These are phyloP conservation scores for Leptinotarsa texana DNA, from an alignment of 1,140 invertebrate genomes.

Conservation along the genomic window DNA sequence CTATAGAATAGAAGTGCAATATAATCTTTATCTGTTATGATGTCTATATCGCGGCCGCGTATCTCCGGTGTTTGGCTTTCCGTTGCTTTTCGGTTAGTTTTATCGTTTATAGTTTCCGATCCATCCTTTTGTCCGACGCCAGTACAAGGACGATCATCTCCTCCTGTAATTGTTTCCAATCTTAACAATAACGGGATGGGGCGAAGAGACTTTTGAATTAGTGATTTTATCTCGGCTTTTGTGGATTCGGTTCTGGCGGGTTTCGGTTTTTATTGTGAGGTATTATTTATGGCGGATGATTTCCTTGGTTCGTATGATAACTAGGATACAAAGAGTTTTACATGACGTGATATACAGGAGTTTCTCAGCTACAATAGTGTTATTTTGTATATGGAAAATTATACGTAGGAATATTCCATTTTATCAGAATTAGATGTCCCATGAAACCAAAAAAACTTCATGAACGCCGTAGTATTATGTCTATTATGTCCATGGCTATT, in stretches of 20 bases:
- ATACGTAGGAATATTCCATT: too few species aligned
- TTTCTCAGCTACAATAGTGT: too few species aligned
- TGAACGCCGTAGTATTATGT: too few species aligned
- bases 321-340: too few species aligned
- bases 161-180: constrained; percentile 21
- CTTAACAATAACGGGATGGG: constrained; percentile 22
- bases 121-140: constrained; percentile 36
- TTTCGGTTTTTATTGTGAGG: not conserved
- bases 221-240: constrained; percentile 27
- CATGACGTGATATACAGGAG: too few species aligned
- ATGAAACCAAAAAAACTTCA: too few species aligned
- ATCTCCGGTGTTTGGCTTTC: constrained; percentile 39
- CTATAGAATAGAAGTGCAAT: constrained; percentile 20
- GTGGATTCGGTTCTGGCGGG: constrained; percentile 12
- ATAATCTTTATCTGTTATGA: constrained; percentile 46
- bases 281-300: not conserved
- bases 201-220: constrained; percentile 16
- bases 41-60: constrained; percentile 34
- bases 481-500: too few species aligned
- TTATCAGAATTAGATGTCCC: too few species aligned
- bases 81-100: constrained; percentile 45
- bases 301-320: too few species aligned
- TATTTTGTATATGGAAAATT: too few species aligned
- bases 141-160: constrained; percentile 30
- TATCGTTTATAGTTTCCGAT: constrained; percentile 48